A percentile compares a stretch with the other conserved stretches of the same genome.
phyloP scores from a whole-genome alignment of 2,113 vertebrate genomes.

The Suncus etruscus region DNA sequence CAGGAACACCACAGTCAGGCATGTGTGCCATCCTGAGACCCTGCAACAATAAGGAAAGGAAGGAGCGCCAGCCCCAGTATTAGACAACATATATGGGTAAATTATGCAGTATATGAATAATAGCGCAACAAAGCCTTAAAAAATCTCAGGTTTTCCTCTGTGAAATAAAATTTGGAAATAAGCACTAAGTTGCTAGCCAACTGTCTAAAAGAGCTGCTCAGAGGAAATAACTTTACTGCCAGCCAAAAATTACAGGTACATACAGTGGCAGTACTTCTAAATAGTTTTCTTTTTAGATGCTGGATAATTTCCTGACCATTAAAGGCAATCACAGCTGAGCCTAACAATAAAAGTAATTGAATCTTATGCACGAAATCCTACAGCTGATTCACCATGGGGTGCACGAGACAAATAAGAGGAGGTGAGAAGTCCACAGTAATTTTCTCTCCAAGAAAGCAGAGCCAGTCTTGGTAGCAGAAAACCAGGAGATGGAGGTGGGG shows the following conservation, averaged over 20 bases:
- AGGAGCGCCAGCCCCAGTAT: too few relatives aligned
- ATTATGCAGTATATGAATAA: too few relatives aligned
- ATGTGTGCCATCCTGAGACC: too few relatives aligned
- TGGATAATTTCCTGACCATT: slow-evolving; percentile 72
- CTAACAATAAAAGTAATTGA: slow-evolving; percentile 74
- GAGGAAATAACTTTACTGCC: slow-evolving; percentile 39
- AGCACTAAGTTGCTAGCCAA: neutral
- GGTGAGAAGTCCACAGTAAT: slow-evolving; percentile 10
- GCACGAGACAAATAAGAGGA: neutral
- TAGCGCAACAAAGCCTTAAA: too few relatives aligned
- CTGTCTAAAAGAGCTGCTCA: neutral
- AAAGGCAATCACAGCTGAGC: slow-evolving; percentile 66
- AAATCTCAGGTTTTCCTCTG: slow-evolving; percentile 27
- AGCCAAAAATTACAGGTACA: slow-evolving; percentile 55
- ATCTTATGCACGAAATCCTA: slow-evolving; percentile 49
- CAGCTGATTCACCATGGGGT: slow-evolving; percentile 50
- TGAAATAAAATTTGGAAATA: slow-evolving; percentile 58
- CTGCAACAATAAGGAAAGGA: too few relatives aligned
- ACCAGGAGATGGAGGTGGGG: neutral
- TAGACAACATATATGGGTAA: too few relatives aligned
- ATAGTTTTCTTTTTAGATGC: slow-evolving; percentile 62
- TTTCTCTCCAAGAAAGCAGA: slow-evolving; percentile 31
- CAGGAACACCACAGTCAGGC: too few relatives aligned
- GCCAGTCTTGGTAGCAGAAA: neutral
- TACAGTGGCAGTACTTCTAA: slow-evolving; percentile 55